Base-by-base conservation (phyloP, 2,888 invertebrate species). In the Drosophila paramelanica region DNA sequence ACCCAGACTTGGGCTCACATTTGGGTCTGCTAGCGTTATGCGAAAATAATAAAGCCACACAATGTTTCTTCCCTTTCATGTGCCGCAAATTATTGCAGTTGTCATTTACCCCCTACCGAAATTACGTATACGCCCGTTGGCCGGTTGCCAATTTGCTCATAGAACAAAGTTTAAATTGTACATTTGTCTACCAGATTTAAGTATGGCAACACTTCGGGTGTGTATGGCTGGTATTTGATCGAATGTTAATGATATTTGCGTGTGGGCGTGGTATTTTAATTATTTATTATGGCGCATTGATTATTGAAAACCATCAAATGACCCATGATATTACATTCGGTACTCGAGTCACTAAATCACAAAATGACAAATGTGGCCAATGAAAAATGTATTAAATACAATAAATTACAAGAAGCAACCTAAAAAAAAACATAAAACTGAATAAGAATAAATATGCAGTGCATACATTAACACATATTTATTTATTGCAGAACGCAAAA, bases 341-440 rank as follows among this genome's bases (percentile, higher is more conserved):
- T 20, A 52, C 67, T 47, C 52, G 64, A 62, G 75, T 60, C 85
- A 81, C 79, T 80, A 81, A 80, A 81, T 84, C 70, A 84, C 79
- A 43, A 55, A 61, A 67, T 84, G 85, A 81, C 75, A 84, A 74
- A 80, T 80, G 79, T 60, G 59, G 50, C 43, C 64, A 39, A 33
- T 31, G 36, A 25, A 41, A 27, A 60, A 61, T 53, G 58, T 60
- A 81, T 74, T 64, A 57, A 71, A 65, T 53, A 64, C 66, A 66
- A 79, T 85, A 76, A 71, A 82, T 82, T 67, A 70, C 46, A 50
- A 71, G 52, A 43, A 65, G 25, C 23, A 55, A 49, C 42, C 8
- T 25, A 13, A 50, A 13, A 46, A 23, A 49, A 39, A 47, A 17
- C 25, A 20, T 13, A 50, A 17, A 27, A 53, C 36, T 39, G 39